Evolutionary conservation across 92 coral and sea anemone species (phyloP).

Genomic region (Plumapathes pennacea): DNA sequence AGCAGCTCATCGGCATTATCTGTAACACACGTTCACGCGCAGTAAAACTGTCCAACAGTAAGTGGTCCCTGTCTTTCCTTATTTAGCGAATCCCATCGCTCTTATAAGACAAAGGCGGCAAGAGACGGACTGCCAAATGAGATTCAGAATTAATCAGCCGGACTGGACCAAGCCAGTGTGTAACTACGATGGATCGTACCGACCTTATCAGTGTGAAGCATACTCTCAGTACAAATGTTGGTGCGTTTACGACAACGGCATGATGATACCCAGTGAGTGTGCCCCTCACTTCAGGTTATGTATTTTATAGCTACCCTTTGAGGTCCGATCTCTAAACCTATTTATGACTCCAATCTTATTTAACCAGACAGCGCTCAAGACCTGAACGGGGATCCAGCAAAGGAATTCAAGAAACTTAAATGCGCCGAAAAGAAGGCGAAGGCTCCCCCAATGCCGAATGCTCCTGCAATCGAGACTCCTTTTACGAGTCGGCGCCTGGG

Average conservation of each 20-base stretch:
- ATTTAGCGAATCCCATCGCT: too few relatives aligned
- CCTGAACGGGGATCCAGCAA: slow-evolving; percentile 32
- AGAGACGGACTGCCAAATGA: slow-evolving; percentile 57
- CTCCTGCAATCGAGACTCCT: slow-evolving; percentile 54
- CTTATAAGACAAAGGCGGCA: too few relatives aligned
- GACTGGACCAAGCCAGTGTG: slow-evolving; percentile 67
- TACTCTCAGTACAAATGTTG: slow-evolving; percentile 68
- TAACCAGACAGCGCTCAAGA: slow-evolving; percentile 36
- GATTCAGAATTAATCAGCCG: slow-evolving; percentile 47
- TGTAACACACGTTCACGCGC: too few relatives aligned
- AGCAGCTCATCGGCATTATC: too few relatives aligned
- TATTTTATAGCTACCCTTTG: not conserved
- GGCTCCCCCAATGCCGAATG: slow-evolving; percentile 57
- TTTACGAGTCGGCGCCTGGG: slow-evolving; percentile 60
- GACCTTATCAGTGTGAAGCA: slow-evolving; percentile 75
- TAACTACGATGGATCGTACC: slow-evolving; percentile 60
- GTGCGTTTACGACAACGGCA: slow-evolving; percentile 76
- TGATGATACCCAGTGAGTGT: slow-evolving; percentile 68
- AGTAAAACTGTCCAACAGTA: too few relatives aligned
- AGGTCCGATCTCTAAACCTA: not conserved
- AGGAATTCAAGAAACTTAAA: slow-evolving; percentile 32
- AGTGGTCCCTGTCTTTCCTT: too few relatives aligned
- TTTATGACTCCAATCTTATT: not conserved
- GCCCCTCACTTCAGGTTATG: not conserved
- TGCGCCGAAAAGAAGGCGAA: slow-evolving; percentile 48